These are phyloP conservation scores for Bucorvus abyssinicus DNA, from an alignment of 2,797 vertebrate species.

Conservation along the genomic window DNA sequence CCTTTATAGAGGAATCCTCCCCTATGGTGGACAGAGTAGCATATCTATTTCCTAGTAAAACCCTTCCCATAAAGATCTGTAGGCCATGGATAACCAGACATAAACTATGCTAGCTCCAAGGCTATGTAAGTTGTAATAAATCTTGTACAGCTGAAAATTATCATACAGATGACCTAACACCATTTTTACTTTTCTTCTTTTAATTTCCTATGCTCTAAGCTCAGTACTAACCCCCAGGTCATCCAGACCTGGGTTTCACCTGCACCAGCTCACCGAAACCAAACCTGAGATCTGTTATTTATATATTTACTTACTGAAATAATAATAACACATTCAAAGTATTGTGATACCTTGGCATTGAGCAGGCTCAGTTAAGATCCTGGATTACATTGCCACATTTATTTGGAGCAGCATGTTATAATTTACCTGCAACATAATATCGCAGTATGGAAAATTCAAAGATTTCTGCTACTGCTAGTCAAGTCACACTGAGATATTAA, in stretches of 20 bases:
- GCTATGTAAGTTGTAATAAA: not conserved
- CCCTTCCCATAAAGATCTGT: not conserved
- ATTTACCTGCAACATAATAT: not conserved
- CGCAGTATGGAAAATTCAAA: not conserved
- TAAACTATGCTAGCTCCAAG: not conserved
- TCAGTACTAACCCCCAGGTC: not conserved
- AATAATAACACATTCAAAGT: not conserved
- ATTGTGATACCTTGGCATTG: not conserved
- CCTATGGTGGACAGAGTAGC: not conserved
- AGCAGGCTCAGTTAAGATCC: not conserved
- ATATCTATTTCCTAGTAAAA: not conserved
- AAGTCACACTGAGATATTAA: not conserved
- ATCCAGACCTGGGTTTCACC: not conserved
- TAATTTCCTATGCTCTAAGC: not conserved
- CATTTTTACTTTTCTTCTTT: not conserved
- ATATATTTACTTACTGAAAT: not conserved
- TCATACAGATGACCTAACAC: not conserved
- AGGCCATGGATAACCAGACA: not conserved
- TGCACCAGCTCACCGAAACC: not conserved
- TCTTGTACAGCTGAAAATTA: not conserved
- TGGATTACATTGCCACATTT: not conserved
- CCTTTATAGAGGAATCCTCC: not conserved
- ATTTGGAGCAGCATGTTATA: not conserved
- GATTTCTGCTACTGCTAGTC: not conserved
- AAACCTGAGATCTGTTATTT: not conserved